Base-by-base conservation (phyloP, 2,888 invertebrate genomes). In the Tenthredo scrophulariae region DNA sequence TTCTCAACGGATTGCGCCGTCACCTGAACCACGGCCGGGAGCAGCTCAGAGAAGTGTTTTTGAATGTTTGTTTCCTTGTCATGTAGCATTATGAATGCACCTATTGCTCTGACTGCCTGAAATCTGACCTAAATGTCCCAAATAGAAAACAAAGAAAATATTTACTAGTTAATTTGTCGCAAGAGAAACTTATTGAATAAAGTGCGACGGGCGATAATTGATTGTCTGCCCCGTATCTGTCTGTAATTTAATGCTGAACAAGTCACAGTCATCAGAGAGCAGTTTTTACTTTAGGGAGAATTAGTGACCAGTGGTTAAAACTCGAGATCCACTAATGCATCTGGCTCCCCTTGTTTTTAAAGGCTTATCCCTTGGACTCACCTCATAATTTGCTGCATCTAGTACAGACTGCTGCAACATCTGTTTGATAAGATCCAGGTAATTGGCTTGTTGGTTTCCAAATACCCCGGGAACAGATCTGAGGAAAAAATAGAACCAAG, bases 401-500 rank as follows among this genome's bases (percentile, higher is more conserved):
- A 96, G 95, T 86, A 98, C 94, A 86, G 97, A 97, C 90, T 97
- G 97, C 86, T 97, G 95, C 89, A 99, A 93, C 99, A 99, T 99
- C 93, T 98, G 97, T 92, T 99, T 99, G 90, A 99, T 99, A 54
- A 98, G 95, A 90, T 97, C 97, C 88, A 99, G 93, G 93, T 99
- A 98, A 92, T 98, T 97, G 87, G 96, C 95, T 93, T 99, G 98
- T 91, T 98, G 97, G 93, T 98, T 98, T 62, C 99, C 99, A 95
- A 99, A 99, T 84, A 99, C 97, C 58, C 98, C 98, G 37, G 99
- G 99, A 54, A 99, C 98, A 89, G 98, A 96, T 88, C 97, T 97
- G 93, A 87, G 93, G 87, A 86, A 84, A 54, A 75, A 85, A 91
- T 62, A 77, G 85, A 84, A 46, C 10, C 67, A 13, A 77, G 22